phyloP scores from a whole-genome alignment of 2,888 invertebrate species.

The Podotricha telesiphe region DNA sequence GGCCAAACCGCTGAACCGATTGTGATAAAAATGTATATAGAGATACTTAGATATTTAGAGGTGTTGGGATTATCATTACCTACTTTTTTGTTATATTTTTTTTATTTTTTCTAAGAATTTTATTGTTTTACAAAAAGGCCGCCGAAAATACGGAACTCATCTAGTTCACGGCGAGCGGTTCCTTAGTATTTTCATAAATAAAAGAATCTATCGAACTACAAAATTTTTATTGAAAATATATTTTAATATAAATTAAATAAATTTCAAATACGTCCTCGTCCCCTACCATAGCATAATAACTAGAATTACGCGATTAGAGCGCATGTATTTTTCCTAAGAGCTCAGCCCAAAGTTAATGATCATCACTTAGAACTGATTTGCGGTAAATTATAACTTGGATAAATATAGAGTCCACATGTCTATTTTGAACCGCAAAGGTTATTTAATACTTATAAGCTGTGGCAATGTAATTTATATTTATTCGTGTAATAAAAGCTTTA shows the following conservation, averaged over 20 bases:
- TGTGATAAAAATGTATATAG: too few species aligned
- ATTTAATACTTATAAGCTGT: neutral
- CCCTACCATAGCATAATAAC: slow-evolving; percentile 65
- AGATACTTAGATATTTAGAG: too few species aligned
- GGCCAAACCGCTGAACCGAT: too few species aligned
- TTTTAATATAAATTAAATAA: neutral
- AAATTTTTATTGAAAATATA: too few species aligned
- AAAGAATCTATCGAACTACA: too few species aligned
- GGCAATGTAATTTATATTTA: neutral
- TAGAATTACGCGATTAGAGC: slow-evolving; percentile 69
- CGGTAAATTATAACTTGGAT: slow-evolving; percentile 61
- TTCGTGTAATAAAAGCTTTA: neutral
- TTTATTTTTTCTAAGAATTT: too few species aligned
- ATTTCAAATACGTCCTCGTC: slow-evolving; percentile 55
- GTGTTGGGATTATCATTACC: too few species aligned
- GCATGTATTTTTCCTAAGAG: slow-evolving; percentile 65
- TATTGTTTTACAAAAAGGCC: too few species aligned
- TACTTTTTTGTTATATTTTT: too few species aligned
- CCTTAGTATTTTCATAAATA: too few species aligned
- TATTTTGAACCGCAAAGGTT: slow-evolving; percentile 11
- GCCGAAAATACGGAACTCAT: too few species aligned
- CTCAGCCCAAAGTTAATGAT: slow-evolving; percentile 59
- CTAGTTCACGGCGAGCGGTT: too few species aligned
- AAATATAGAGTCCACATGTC: slow-evolving; percentile 52
- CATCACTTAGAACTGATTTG: slow-evolving; percentile 56